Evolutionary conservation across 2,797 vertebrate genomes (phyloP).

Genomic region (Centropyge bicolor): DNA sequence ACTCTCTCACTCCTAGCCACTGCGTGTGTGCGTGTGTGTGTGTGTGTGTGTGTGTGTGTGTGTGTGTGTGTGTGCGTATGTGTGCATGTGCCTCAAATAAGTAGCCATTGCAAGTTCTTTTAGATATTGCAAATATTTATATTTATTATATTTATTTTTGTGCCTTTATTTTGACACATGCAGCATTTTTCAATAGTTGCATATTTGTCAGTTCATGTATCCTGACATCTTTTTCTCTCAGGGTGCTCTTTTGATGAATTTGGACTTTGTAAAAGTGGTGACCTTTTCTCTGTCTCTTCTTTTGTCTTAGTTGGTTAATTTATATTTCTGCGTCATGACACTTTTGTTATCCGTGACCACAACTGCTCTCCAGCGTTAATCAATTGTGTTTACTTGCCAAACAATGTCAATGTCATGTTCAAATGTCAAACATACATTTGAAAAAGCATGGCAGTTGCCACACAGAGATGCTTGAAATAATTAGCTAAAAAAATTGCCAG

Average conservation of each 20-base stretch:
- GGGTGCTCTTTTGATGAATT: background rate
- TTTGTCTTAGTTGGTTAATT: background rate
- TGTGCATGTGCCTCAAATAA: background rate
- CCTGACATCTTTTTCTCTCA: background rate
- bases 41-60: conserved; percentile 18
- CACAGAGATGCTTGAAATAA: background rate
- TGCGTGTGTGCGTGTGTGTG: conserved; percentile 19
- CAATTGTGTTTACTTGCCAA: too few relatives aligned
- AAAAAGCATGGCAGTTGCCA: background rate
- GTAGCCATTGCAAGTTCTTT: background rate
- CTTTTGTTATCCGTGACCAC: background rate
- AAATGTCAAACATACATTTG: background rate
- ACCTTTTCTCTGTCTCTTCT: background rate
- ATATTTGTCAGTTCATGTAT: background rate
- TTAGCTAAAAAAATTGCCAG: background rate
- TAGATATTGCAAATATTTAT: conserved; percentile 3
- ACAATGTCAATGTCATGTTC: too few relatives aligned
- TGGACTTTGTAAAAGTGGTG: background rate
- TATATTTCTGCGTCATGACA: background rate
- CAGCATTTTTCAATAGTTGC: background rate
- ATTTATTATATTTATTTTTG: too few relatives aligned
- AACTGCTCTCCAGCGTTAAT: background rate
- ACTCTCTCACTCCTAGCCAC: conserved; percentile 39
- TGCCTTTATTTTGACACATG: background rate
- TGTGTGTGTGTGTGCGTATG: background rate